phyloP scores from a whole-genome alignment of 2,113 vertebrate species.

The rabbit (Oryctolagus cuniculus) region mOryCun1.1 NC_091436.1:26308501-26309000 shows the following conservation, averaged over 20 bases:
- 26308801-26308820: background rate
- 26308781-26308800: background rate
- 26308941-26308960: background rate
- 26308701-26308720: background rate
- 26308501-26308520: conserved; percentile 6
- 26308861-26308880: background rate
- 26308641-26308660: background rate
- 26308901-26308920: background rate
- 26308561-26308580: background rate
- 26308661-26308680: background rate
- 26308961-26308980: conserved; percentile 19
- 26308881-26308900: background rate
- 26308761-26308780: background rate
- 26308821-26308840: background rate
- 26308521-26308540: conserved; percentile 37
- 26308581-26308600: background rate
- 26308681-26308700: background rate
- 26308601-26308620: background rate
- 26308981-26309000: background rate
- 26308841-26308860: conserved; percentile 7
- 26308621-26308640: background rate
- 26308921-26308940: background rate
- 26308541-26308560: background rate
- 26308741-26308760: background rate
- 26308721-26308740: background rate